Conservation (phyloP, 2,888 invertebrate genomes). For the Drosophila limbata region DNA sequence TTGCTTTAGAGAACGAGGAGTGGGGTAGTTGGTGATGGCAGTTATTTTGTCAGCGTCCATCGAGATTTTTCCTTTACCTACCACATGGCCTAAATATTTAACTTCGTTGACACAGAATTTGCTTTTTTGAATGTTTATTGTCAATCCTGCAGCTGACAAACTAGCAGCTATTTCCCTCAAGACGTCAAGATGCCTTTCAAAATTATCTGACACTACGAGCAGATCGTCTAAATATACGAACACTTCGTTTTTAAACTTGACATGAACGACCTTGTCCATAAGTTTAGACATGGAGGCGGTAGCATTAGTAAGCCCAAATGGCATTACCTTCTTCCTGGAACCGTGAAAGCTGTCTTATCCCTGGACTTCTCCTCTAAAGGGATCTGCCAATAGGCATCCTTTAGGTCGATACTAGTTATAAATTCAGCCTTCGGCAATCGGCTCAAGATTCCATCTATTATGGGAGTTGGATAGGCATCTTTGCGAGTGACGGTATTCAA, state of each 20-base stretch:
- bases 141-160: not conserved
- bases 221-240: constrained; percentile 22
- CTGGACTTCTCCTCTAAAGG: not conserved
- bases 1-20: not conserved
- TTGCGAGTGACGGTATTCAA: too few relatives aligned
- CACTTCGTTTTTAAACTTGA: not conserved
- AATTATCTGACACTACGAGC: constrained; percentile 5
- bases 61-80: constrained; percentile 13
- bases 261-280: too few relatives aligned
- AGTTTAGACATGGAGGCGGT: too few relatives aligned
- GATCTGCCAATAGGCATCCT: not conserved
- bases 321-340: too few relatives aligned
- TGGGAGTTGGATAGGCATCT: too few relatives aligned
- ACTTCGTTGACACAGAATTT: constrained; percentile 10
- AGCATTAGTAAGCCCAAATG: too few relatives aligned
- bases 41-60: constrained; percentile 22
- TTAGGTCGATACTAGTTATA: constrained; percentile 4
- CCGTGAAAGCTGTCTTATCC: not conserved
- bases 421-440: too few relatives aligned
- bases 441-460: constrained; percentile 23
- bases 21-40: constrained; percentile 5
- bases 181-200: constrained; percentile 4
- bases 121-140: constrained; percentile 11
- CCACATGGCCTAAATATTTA: constrained; percentile 20
- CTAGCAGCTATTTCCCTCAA: not conserved